phyloP scores from a whole-genome alignment of 2,888 invertebrate species.

The Leptura quadrifasciata region DNA sequence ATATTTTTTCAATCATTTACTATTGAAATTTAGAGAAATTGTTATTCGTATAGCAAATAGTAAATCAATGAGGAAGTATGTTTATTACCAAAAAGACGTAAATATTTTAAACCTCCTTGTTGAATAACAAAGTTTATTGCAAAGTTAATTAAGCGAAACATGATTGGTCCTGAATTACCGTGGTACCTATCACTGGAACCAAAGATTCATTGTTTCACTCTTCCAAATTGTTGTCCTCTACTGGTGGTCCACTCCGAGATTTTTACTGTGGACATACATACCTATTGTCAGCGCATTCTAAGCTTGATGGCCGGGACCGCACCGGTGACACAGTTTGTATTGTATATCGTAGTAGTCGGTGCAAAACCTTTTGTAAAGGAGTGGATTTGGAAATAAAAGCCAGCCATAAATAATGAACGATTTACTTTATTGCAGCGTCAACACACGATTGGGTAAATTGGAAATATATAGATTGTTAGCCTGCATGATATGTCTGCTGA shows the following conservation, averaged over 20 bases:
- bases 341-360: slow-evolving; percentile 47
- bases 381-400: slow-evolving; percentile 30
- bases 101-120: neutral
- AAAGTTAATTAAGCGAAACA: neutral
- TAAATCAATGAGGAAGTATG: too few species aligned
- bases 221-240: slow-evolving; percentile 67
- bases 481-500: slow-evolving; percentile 66
- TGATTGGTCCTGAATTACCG: slow-evolving; percentile 11
- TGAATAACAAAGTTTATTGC: neutral
- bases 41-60: too few species aligned
- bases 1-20: too few species aligned
- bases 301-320: slow-evolving; percentile 66
- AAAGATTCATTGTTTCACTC: slow-evolving; percentile 64
- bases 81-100: too few species aligned
- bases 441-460: slow-evolving; percentile 70
- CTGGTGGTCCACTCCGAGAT: slow-evolving; percentile 70
- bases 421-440: slow-evolving; percentile 74
- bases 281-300: slow-evolving; percentile 69
- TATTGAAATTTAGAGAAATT: too few species aligned
- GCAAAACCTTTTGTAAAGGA: slow-evolving; percentile 38
- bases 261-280: slow-evolving; percentile 65
- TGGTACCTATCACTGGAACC: neutral
- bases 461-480: slow-evolving; percentile 60
- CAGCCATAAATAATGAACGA: slow-evolving; percentile 71
- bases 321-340: slow-evolving; percentile 55